These are phyloP conservation scores for Myripristis jacobus DNA, from an alignment of 2,797 vertebrate genomes.

Conservation along the genomic window DNA sequence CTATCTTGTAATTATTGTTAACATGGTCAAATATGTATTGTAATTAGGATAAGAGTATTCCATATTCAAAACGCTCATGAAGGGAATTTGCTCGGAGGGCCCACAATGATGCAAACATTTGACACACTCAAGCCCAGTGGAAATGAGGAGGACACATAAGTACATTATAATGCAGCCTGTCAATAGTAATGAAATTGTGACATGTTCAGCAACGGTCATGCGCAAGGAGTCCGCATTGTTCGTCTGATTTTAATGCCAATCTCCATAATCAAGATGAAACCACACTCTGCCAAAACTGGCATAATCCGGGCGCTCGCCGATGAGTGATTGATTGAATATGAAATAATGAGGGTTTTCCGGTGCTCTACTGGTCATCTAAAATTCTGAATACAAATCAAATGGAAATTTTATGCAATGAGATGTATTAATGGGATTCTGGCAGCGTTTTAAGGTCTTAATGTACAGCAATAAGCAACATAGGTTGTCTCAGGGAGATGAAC, in stretches of 20 bases:
- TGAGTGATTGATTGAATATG: constrained; percentile 90
- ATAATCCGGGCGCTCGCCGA: constrained; percentile 71
- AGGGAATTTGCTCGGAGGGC: constrained; percentile 44
- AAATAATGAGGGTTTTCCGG: constrained; percentile 87
- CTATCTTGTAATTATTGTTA: too few relatives aligned
- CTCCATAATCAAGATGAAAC: constrained; percentile 89
- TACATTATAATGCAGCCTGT: constrained; percentile 87
- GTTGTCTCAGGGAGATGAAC: constrained; percentile 82
- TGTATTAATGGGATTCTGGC: constrained; percentile 84
- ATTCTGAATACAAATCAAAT: constrained; percentile 88
- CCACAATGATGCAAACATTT: constrained; percentile 52
- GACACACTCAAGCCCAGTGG: constrained; percentile 56
- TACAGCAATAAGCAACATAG: constrained; percentile 83
- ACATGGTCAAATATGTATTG: too few relatives aligned
- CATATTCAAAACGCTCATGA: constrained; percentile 33
- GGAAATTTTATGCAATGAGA: constrained; percentile 89
- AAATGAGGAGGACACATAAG: constrained; percentile 77
- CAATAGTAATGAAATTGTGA: constrained; percentile 85
- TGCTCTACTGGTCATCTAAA: constrained; percentile 86
- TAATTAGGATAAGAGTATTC: constrained; percentile 1
- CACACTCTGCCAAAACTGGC: constrained; percentile 73
- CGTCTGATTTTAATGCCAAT: constrained; percentile 83
- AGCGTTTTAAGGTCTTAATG: constrained; percentile 85
- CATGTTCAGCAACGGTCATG: constrained; percentile 79
- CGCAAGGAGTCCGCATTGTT: constrained; percentile 70